Base-by-base conservation (phyloP, 2,888 invertebrate species). In the Hymenopus coronatus region DNA sequence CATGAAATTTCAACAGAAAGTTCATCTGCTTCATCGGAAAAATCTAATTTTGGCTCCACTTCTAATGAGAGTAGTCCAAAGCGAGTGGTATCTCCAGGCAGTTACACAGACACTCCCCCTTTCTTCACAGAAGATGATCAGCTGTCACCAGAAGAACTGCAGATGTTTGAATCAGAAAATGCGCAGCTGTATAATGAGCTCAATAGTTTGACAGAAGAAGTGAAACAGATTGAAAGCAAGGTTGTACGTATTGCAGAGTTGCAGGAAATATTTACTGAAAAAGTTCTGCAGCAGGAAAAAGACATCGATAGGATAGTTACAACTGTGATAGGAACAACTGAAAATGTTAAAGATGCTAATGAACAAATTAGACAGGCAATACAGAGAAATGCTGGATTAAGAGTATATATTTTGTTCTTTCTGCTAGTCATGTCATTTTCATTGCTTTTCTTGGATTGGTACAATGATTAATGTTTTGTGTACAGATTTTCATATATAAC, bases 331-430 rank as follows among this genome's bases (percentile, higher is more conserved):
- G 97, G 98, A 0, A 96, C 99, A 0, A 98, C 99, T 0, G 99
- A 99, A 93, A 99, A 99, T 93, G 97, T 99, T 27, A 97, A 97
- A 92, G 98, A 98, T 93, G 99, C 98, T 0, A 99, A 99, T 94
- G 98, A 99, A 92, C 98, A 99, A 93, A 98, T 99, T 88, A 95
- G 98, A 91, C 97, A 99, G 94, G 99, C 99, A 0, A 99, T 99
- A 92, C 98, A 99, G 93, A 96, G 98, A 91, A 99, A 99, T 93
- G 99, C 99, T 1, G 98, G 99, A 0, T 95, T 99, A 82, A 95
- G 99, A 91, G 98, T 98, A 25, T 99, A 98, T 95, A 96, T 99
- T 89, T 94, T 99, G 46, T 99, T 99, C 94, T 99, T 99, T 93
- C 94, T 99, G 88, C 94, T 99, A 91, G 98, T 99, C 82, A 97